These are phyloP conservation scores for Vanessa tameamea DNA, from an alignment of 1,140 invertebrate species.

Conservation along the genomic window DNA sequence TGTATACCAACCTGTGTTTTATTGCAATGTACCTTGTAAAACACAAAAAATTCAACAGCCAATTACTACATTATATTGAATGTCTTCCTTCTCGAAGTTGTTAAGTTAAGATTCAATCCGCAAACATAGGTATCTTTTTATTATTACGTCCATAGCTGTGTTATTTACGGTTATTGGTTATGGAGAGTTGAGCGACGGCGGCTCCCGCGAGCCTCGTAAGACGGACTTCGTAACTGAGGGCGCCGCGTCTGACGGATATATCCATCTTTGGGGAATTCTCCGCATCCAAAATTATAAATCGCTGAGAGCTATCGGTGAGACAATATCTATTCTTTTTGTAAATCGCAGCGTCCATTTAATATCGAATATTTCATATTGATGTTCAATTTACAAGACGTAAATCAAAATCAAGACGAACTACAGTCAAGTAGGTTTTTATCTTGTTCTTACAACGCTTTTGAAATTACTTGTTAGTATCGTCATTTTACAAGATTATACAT, in stretches of 20 bases:
- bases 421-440: no score
- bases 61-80: background rate
- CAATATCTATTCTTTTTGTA: constrained; percentile 19
- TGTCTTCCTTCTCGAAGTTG: background rate
- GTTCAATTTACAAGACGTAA: background rate
- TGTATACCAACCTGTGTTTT: no score
- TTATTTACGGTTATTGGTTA: constrained; percentile 80
- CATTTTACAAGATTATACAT: no score
- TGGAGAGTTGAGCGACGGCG: constrained; percentile 69
- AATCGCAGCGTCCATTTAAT: background rate
- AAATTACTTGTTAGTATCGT: no score
- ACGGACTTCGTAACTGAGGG: constrained; percentile 61
- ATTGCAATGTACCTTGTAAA: no score
- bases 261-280: constrained; percentile 67
- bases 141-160: constrained; percentile 34
- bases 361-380: background rate
- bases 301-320: constrained; percentile 33
- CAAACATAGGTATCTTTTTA: constrained; percentile 33
- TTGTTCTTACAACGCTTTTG: no score
- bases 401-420: no score
- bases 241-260: constrained; percentile 69
- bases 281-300: constrained; percentile 65
- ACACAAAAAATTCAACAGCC: background rate
- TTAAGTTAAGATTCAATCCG: constrained; percentile 15
- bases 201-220: constrained; percentile 76